Percentiles rank a stretch among this genome's conserved stretches.
These are phyloP conservation scores for Drosophila oshimai DNA, from an alignment of 1,140 invertebrate species.

Conservation along the genomic window DNA sequence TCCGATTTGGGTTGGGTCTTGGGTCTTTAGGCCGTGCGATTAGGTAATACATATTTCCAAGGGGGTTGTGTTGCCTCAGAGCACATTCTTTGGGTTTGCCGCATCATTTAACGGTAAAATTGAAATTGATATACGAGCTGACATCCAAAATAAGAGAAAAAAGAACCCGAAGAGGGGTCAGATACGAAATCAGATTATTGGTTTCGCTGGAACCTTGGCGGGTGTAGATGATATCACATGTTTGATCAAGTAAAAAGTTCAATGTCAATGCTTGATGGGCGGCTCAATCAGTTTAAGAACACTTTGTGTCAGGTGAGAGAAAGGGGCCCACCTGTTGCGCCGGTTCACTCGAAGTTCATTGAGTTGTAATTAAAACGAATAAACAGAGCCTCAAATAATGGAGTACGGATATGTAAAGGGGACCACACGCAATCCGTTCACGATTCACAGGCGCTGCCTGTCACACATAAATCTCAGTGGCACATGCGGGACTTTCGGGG, in stretches of 20 bases:
- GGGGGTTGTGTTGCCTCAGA: conserved; percentile 12
- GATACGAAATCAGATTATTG: conserved; percentile 24
- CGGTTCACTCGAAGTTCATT: conserved; percentile 70
- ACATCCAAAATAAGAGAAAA: conserved; percentile 6
- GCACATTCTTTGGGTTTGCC: conserved; percentile 38
- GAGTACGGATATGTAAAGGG: conserved; percentile 15
- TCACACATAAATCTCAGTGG: conserved; percentile 69
- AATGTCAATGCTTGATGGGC: conserved; percentile 59
- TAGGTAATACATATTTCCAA: conserved; percentile 45
- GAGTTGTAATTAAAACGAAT: conserved; percentile 66
- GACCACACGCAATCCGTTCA: conserved; percentile 58
- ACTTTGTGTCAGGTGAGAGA: conserved; percentile 51
- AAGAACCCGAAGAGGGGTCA: background rate
- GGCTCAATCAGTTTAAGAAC: conserved; percentile 52
- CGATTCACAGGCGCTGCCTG: conserved; percentile 64
- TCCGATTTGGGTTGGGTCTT: background rate
- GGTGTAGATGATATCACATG: conserved; percentile 36
- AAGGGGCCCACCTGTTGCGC: conserved; percentile 66
- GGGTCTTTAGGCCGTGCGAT: conserved; percentile 29
- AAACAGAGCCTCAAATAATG: conserved; percentile 5
- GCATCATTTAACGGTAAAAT: conserved; percentile 49
- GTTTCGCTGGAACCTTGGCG: conserved; percentile 5
- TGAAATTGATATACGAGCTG: conserved; percentile 57
- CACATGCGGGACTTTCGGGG: conserved; percentile 30
- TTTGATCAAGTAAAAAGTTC: conserved; percentile 62